Evolutionary conservation across 1,140 invertebrate species (phyloP).

Genomic region (Mactra quadrangularis): DNA sequence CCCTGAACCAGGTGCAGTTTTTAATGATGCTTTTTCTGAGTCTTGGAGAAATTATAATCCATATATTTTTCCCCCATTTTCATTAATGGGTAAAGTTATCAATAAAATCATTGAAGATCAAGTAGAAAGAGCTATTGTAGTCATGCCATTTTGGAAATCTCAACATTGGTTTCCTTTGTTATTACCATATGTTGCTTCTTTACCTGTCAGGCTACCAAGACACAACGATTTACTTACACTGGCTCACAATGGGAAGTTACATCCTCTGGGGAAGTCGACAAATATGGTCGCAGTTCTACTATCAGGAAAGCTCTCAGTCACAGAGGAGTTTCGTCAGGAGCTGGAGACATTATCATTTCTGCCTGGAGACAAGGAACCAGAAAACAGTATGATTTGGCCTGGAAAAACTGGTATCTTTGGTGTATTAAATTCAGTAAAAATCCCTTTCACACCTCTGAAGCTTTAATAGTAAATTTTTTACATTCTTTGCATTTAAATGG

Average conservation of each 20-base stretch:
- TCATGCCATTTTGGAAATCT: too few relatives aligned
- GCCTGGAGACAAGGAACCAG: too few relatives aligned
- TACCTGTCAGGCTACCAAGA: too few relatives aligned
- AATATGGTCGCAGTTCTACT: conserved; percentile 41
- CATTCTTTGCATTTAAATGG: conserved; percentile 17
- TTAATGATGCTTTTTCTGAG: conserved; percentile 37
- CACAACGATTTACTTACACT: conserved; percentile 37
- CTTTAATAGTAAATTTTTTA: conserved; percentile 10
- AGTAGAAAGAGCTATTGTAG: too few relatives aligned
- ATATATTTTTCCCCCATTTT: conserved; percentile 46
- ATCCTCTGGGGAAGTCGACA: conserved; percentile 27
- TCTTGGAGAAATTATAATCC: conserved; percentile 22
- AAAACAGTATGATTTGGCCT: too few relatives aligned
- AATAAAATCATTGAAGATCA: too few relatives aligned
- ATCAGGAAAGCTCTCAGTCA: conserved; percentile 25
- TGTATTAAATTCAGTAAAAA: background rate
- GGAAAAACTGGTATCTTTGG: conserved; percentile 37
- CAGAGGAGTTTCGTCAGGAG: conserved; percentile 24
- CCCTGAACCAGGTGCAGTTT: conserved; percentile 47
- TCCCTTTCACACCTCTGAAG: conserved; percentile 44
- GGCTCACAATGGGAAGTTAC: conserved; percentile 8
- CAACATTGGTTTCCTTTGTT: too few relatives aligned
- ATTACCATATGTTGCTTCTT: too few relatives aligned
- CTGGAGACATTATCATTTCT: too few relatives aligned
- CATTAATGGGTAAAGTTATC: too few relatives aligned